Base-by-base conservation (phyloP, 2,888 invertebrate species). In the Lasioglossum vierecki region DNA sequence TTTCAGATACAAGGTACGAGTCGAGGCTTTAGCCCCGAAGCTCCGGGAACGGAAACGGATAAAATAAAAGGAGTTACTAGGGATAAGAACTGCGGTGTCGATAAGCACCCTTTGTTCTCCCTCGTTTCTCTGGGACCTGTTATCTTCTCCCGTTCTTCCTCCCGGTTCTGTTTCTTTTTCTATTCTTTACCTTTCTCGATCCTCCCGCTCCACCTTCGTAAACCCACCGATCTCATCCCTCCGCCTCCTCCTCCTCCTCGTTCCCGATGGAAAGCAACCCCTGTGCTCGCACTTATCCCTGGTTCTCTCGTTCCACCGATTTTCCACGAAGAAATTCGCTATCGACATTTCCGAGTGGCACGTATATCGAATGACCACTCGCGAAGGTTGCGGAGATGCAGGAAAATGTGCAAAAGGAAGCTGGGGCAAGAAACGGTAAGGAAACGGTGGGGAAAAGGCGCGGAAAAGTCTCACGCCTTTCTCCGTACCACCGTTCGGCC, bases 41-140 rank as follows among this genome's bases (percentile, higher is more conserved):
- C 46, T 49, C 26, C 76, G 78, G 73, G 70, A 86, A 83, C 84
- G 89, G 85, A 90, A 89, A 89, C 88, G 86, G 83, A 90, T 89
- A 91, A 89, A 88, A 89, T 88, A 90, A 89, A 90, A 90, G 85
- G 88, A 88, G 91, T 89, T 89, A 89, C 88, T 86, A 83, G 82
- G 88, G 87, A 91, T 92, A 93, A 93, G 92, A 92, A 92, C 91
- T 92, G 91, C 92, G 92, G 91, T 91, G 92, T 93, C 93, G 93
- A 93, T 93, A 93, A 93, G 93, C 92, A 91, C 91, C 92, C 91
- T 93, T 94, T 93, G 93, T 93, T 91, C 92, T 93, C 88, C 85
- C 87, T 81, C 73, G 85, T 79, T 83, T 87, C 85, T 78, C 80
- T 87, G 44, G 73, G 53, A 73, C 70, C 82, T 76, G 84, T 88